Conservation (phyloP, 2,797 vertebrate species). For the Bovichtus variegatus region DNA sequence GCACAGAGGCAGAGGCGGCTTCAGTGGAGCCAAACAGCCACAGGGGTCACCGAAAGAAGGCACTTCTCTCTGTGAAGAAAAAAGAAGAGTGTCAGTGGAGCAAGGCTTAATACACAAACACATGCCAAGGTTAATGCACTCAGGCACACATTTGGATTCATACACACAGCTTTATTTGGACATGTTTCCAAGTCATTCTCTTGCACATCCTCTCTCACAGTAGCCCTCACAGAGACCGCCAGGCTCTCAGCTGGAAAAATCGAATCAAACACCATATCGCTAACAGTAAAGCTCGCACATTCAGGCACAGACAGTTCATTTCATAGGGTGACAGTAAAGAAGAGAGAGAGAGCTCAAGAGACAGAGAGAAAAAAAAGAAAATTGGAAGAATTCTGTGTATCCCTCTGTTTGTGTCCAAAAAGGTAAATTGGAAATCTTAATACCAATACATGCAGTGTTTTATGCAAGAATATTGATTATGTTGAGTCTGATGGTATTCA, state of each 20-base stretch:
- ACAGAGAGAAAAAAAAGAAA: slow-evolving; percentile 51
- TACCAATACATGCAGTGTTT: not conserved
- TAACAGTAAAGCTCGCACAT: slow-evolving; percentile 85
- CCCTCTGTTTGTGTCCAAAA: not conserved
- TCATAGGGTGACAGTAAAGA: slow-evolving; percentile 69
- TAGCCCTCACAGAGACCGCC: slow-evolving; percentile 63
- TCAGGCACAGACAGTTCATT: slow-evolving; percentile 86
- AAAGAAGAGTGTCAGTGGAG: slow-evolving; percentile 82
- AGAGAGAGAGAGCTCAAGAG: slow-evolving; percentile 61
- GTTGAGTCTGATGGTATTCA: not conserved
- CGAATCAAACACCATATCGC: slow-evolving; percentile 79
- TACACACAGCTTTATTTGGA: slow-evolving; percentile 40
- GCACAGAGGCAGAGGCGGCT: slow-evolving; percentile 73
- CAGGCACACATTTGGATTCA: slow-evolving; percentile 45
- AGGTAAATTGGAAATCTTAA: not conserved
- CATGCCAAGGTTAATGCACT: slow-evolving; percentile 13
- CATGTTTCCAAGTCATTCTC: slow-evolving; percentile 66
- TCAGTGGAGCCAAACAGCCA: slow-evolving; percentile 75
- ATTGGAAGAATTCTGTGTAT: not conserved
- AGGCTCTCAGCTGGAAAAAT: slow-evolving; percentile 77
- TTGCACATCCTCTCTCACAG: slow-evolving; percentile 54
- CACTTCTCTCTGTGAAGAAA: slow-evolving; percentile 94
- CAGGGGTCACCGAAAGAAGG: slow-evolving; percentile 85
- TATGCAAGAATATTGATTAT: not conserved
- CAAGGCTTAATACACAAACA: slow-evolving; percentile 38